These are phyloP conservation scores for Agriopis leucophaearia DNA, from an alignment of 2,888 invertebrate genomes.

Conservation along the genomic window DNA sequence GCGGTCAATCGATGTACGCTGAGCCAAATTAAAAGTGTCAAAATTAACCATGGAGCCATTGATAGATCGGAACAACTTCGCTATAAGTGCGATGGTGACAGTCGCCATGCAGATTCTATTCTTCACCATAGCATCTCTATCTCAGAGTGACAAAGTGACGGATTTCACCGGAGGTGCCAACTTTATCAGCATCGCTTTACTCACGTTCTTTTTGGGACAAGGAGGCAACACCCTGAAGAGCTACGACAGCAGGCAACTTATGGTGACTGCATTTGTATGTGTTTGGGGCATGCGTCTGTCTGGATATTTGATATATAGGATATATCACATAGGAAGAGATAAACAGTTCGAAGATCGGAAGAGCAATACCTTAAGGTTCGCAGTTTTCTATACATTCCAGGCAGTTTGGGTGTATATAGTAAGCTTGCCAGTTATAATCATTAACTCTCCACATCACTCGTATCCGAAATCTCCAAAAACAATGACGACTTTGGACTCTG, in stretches of 20 bases:
- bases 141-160: conserved; percentile 96
- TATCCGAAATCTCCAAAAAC: conserved; percentile 91
- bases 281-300: conserved; percentile 95
- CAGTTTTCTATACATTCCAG: conserved; percentile 97
- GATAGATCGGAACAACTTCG: conserved; percentile 94
- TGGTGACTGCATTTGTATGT: conserved; percentile 95
- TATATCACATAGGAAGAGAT: conserved; percentile 95
- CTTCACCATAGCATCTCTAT: conserved; percentile 94
- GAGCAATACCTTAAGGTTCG: conserved; percentile 94
- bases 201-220: conserved; percentile 95
- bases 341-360: conserved; percentile 96
- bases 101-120: conserved; percentile 95
- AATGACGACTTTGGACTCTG: conserved; percentile 95
- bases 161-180: conserved; percentile 98
- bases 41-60: conserved; percentile 88
- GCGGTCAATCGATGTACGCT: conserved; percentile 67
- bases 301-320: conserved; percentile 95
- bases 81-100: conserved; percentile 94
- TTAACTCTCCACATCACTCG: conserved; percentile 94
- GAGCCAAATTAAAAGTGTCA: conserved; percentile 71
- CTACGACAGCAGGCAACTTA: conserved; percentile 95
- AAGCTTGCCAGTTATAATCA: conserved; percentile 96
- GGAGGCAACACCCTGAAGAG: conserved; percentile 90
- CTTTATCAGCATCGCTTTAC: conserved; percentile 94
- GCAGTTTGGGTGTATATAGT: conserved; percentile 97